phyloP scores from a whole-genome alignment of 2,113 vertebrate genomes.

The Ranitomeya variabilis region DNA sequence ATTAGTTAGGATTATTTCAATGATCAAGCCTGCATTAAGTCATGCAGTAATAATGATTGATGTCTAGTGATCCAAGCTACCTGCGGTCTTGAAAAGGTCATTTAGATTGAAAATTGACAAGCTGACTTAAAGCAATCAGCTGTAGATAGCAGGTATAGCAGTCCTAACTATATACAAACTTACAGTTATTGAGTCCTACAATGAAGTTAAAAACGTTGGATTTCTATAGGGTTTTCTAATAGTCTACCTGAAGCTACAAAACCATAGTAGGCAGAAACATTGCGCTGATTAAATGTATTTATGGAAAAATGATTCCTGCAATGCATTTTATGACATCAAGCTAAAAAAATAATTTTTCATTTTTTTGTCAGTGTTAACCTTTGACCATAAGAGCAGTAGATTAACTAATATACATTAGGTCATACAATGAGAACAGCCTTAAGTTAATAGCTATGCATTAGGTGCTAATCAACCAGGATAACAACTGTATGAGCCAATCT shows the following conservation, averaged over 20 bases:
- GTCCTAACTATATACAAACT: neutral
- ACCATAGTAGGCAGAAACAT: too few species aligned
- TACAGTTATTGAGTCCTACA: neutral
- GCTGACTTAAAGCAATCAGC: neutral
- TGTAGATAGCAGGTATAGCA: neutral
- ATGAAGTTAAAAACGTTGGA: neutral
- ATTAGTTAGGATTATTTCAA: neutral
- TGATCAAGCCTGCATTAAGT: neutral
- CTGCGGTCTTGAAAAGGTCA: neutral
- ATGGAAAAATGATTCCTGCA: neutral
- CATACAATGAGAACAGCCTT: neutral
- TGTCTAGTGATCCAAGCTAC: neutral
- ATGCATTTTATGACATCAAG: neutral
- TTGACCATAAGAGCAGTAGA: neutral
- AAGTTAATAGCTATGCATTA: neutral
- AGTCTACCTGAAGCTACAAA: too few species aligned
- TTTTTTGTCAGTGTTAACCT: neutral
- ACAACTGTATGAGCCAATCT: neutral
- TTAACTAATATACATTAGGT: slow-evolving; percentile 9
- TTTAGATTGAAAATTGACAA: neutral
- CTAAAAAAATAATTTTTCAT: neutral
- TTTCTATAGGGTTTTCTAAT: neutral
- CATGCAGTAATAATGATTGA: neutral
- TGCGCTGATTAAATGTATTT: neutral
- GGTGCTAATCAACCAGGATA: neutral